phyloP scores from a whole-genome alignment of 1,140 invertebrate species.

The Cydia pomonella region DNA sequence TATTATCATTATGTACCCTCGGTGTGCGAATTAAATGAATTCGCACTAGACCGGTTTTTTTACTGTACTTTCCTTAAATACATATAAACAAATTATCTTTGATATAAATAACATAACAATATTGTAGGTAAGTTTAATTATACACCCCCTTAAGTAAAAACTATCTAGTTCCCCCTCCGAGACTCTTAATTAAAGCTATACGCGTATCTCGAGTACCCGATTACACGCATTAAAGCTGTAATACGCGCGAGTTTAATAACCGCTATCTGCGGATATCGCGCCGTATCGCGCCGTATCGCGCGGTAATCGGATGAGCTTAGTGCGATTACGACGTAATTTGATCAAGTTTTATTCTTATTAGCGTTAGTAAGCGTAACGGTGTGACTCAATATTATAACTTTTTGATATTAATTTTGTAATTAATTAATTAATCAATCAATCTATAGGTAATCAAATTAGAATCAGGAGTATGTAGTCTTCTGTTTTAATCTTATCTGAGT shows the following conservation, averaged over 20 bases:
- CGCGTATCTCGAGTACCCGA: slow-evolving; percentile 42
- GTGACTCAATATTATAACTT: neutral
- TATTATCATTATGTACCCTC: too few relatives aligned
- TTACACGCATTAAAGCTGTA: slow-evolving; percentile 39
- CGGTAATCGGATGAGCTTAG: slow-evolving; percentile 10
- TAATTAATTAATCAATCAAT: neutral
- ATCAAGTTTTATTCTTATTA: slow-evolving; percentile 31
- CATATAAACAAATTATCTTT: too few relatives aligned
- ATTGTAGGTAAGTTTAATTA: neutral
- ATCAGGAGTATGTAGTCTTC: too few relatives aligned
- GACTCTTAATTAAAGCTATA: slow-evolving; percentile 30
- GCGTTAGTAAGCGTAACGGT: neutral
- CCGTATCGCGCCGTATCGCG: slow-evolving; percentile 7
- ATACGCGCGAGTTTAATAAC: slow-evolving; percentile 48
- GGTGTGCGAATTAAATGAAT: too few relatives aligned
- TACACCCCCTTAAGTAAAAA: slow-evolving; percentile 11
- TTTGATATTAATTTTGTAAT: slow-evolving; percentile 5
- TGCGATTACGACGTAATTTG: slow-evolving; percentile 9
- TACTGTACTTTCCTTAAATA: too few relatives aligned
- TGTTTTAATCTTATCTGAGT: too few relatives aligned
- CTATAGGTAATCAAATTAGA: too few relatives aligned
- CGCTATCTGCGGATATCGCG: slow-evolving; percentile 22
- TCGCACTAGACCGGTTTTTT: too few relatives aligned
- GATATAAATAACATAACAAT: neutral
- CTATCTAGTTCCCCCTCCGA: slow-evolving; percentile 5